A percentile compares a stretch with the other conserved stretches of the same genome.
These are phyloP conservation scores for Pollenia griseotomentosa DNA, from an alignment of 2,888 invertebrate genomes.

Conservation along the genomic window DNA sequence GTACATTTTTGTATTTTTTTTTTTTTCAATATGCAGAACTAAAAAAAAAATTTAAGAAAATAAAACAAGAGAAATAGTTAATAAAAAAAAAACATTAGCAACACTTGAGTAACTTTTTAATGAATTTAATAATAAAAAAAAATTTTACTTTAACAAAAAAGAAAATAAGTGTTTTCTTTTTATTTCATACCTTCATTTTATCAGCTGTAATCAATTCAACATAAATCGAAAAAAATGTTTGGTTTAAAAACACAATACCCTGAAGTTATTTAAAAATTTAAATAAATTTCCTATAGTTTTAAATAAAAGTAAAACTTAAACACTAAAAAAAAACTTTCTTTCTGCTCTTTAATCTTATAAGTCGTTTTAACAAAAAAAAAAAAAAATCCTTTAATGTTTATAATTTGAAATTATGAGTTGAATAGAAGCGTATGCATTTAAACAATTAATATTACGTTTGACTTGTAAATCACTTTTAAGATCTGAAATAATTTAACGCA, in stretches of 20 bases:
- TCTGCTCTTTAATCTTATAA: no score
- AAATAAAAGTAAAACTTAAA: background rate
- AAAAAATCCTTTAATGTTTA: no score
- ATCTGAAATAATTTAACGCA: no score
- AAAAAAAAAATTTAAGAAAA: background rate
- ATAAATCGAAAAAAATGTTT: conserved; percentile 44
- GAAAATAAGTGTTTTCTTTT: background rate
- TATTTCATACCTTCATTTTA: conserved; percentile 24
- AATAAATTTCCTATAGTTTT: conserved; percentile 25
- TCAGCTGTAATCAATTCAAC: conserved; percentile 46
- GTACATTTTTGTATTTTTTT: background rate
- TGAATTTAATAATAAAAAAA: background rate
- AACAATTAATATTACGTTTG: no score
- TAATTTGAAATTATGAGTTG: no score
- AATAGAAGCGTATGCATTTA: no score
- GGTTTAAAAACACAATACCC: conserved; percentile 64
- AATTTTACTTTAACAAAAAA: conserved; percentile 5
- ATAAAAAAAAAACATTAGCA: conserved; percentile 30
- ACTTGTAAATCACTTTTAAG: no score
- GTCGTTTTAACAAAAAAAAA: no score
- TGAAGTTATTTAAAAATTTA: conserved; percentile 14
- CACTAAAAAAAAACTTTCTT: background rate
- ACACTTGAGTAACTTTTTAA: conserved; percentile 55
- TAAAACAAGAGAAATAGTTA: conserved; percentile 23
- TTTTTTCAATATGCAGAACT: conserved; percentile 18